Base-by-base conservation (phyloP, 2,113 vertebrate species). In the Ovis canadensis region DNA sequence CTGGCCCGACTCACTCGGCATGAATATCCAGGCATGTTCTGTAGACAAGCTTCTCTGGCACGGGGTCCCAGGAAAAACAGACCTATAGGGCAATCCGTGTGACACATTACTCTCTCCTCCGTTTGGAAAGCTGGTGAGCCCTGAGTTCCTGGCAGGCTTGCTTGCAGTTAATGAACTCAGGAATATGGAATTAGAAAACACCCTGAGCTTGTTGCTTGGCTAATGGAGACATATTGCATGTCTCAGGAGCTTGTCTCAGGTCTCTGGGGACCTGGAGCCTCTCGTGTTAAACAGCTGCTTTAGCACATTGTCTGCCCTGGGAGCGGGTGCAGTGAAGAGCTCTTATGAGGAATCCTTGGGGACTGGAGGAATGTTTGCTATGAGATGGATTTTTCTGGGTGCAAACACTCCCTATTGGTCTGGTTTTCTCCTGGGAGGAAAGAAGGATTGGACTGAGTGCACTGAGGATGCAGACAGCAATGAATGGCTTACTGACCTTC, bases 281-380 rank as follows among this genome's bases (percentile, higher is more conserved):
- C 98, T 97, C 10, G 31, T 98, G 98, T 98, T 98, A 98, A 93
- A 98, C 98, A 97, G 98, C 95, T 98, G 98, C 97, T 97, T 98
- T 98, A 98, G 96, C 97, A 97, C 96, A 98, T 96, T 43, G 86
- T 98, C 96, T 98, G 98, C 98, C 98, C 98, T 97, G 62, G 89
- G 96, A 96, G 91, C 7, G 80, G 94, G 97, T 85, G 71, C 91
- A 64, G 84, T 82, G 67, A 91, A 95, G 97, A 97, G 96, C 96
- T 97, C 97, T 98, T 90, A 87, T 25, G 97, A 97, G 59, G 74
- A 96, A 97, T 98, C 98, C 98, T 96, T 89, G 40, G 98, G 96
- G 98, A 98, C 64, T 43, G 52, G 88, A 96, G 80, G 96, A 95
- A 96, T 97, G 96, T 96, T 96, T 97, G 96, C 96, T 93, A 40